Conservation (phyloP, 2,888 invertebrate genomes). For the Sericinus montela region DNA sequence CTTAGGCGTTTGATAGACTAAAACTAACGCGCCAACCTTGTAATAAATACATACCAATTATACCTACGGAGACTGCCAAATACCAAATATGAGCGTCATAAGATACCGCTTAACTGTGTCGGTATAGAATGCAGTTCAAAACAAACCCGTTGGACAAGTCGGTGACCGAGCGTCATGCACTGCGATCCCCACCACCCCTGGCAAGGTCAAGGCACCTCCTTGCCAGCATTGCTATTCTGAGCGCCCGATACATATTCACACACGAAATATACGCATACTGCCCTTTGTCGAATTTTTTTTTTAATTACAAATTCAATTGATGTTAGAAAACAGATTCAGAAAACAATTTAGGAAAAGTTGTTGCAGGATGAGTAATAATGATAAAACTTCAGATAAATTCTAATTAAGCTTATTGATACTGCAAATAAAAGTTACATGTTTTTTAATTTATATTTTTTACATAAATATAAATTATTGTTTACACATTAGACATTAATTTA, state of each 20-base stretch:
- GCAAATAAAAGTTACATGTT: too few species aligned
- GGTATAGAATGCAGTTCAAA: slow-evolving; percentile 6
- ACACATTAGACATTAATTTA: too few species aligned
- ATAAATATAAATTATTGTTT: too few species aligned
- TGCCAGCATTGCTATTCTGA: slow-evolving; percentile 46
- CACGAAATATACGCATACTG: slow-evolving; percentile 1
- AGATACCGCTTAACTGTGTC: slow-evolving; percentile 14
- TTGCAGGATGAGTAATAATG: too few species aligned
- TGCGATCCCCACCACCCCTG: slow-evolving; percentile 44
- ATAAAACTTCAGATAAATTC: too few species aligned
- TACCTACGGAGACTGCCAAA: background rate
- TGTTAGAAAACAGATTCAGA: too few species aligned
- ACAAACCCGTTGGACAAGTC: slow-evolving; percentile 58
- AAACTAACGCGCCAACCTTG: background rate
- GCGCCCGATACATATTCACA: slow-evolving; percentile 23
- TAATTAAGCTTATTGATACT: too few species aligned
- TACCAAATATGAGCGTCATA: slow-evolving; percentile 6
- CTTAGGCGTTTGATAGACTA: background rate
- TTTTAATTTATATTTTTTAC: too few species aligned
- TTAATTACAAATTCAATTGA: too few species aligned
- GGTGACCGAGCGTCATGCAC: slow-evolving; percentile 49
- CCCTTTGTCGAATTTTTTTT: background rate
- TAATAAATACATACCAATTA: background rate
- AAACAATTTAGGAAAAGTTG: too few species aligned
- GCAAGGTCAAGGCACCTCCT: slow-evolving; percentile 66